Evolutionary conservation across 2,113 vertebrate species (phyloP).

Genomic region (Edolisoma coerulescens): DNA sequence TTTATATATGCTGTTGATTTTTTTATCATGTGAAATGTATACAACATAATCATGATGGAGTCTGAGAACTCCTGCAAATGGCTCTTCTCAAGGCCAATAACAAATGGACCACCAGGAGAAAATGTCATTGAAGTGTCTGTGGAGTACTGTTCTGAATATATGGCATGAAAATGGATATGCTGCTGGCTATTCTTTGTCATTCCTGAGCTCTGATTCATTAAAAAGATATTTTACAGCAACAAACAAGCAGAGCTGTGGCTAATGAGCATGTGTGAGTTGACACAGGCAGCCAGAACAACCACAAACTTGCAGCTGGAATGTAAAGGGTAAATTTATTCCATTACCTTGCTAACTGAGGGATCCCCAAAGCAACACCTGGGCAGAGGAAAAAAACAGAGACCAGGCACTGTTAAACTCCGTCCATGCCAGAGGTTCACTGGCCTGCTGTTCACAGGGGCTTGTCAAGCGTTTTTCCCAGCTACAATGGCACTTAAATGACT

Average conservation of each 20-base stretch:
- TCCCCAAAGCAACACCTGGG: fast-evolving
- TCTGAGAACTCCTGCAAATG: neutral
- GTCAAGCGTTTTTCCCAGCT: neutral
- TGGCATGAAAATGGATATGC: neutral
- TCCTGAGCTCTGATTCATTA: neutral
- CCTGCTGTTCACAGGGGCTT: neutral
- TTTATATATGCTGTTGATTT: neutral
- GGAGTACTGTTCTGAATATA: neutral
- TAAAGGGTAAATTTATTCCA: neutral
- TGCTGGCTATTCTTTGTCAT: neutral
- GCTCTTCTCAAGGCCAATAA: neutral
- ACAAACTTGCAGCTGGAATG: fast-evolving
- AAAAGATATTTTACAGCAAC: neutral
- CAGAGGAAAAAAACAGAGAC: neutral
- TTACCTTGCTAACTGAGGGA: fast-evolving
- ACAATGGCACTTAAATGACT: neutral
- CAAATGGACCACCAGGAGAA: neutral
- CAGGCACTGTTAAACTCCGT: neutral
- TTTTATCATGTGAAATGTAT: neutral
- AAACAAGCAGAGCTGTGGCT: neutral
- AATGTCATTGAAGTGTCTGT: neutral
- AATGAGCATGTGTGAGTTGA: neutral
- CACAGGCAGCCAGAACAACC: neutral
- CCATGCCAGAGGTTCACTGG: neutral
- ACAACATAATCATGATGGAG: neutral